Evolutionary conservation across 2,888 invertebrate species (phyloP).

Genomic region (Thereva nobilitata): DNA sequence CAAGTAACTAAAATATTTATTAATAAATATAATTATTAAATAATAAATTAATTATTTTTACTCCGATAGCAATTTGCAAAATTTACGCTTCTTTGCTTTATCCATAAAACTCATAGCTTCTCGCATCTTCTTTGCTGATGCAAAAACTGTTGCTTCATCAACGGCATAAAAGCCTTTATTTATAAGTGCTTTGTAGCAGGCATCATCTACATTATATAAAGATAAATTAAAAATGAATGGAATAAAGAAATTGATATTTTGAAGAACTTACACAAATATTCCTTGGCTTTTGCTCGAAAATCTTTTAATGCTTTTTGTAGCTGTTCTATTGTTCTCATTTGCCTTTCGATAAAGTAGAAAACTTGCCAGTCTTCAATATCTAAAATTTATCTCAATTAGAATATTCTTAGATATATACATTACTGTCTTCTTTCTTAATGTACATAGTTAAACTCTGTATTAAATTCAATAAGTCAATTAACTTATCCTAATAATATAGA

Average conservation of each 20-base stretch:
- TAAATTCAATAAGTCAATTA: too few species aligned
- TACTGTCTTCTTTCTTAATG: too few species aligned
- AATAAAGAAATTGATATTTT: neutral
- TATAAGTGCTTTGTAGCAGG: constrained; percentile 75
- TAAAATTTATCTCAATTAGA: constrained; percentile 27
- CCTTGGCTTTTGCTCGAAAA: constrained; percentile 62
- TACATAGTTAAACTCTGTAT: too few species aligned
- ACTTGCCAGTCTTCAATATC: constrained; percentile 62
- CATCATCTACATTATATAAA: constrained; percentile 56
- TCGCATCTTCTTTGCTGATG: constrained; percentile 64
- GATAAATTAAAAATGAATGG: neutral
- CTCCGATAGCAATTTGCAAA: constrained; percentile 79
- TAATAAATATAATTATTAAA: neutral
- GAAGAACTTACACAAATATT: constrained; percentile 61
- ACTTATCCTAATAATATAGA: too few species aligned
- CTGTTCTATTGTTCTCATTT: constrained; percentile 58
- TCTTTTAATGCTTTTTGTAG: constrained; percentile 56
- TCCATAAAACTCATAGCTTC: constrained; percentile 85
- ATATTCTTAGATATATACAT: too few species aligned
- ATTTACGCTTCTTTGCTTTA: constrained; percentile 80
- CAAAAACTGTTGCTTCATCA: constrained; percentile 61
- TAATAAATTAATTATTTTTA: constrained; percentile 52
- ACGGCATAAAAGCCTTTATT: constrained; percentile 79
- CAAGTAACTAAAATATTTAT: neutral
- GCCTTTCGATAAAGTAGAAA: constrained; percentile 72